Percentiles rank a stretch among this genome's conserved stretches.
Evolutionary conservation across 2,888 invertebrate genomes (phyloP).

Genomic region (Julus scanicus): DNA sequence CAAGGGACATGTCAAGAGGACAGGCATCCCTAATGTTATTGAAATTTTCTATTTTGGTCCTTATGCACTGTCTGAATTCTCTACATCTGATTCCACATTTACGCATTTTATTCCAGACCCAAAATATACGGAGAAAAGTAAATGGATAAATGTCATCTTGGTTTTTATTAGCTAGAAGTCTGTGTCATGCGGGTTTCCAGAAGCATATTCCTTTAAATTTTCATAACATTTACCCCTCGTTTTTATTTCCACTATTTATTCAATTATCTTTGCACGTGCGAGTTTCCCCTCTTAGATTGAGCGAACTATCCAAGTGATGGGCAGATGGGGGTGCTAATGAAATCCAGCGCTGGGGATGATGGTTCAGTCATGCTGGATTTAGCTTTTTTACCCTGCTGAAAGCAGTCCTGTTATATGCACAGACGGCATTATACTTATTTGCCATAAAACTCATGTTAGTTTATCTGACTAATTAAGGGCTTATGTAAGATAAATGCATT

Average conservation of each 20-base stretch:
- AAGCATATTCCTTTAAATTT: background rate
- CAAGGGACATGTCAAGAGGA: background rate
- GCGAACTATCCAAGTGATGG: background rate
- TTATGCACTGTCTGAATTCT: background rate
- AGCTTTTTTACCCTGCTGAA: background rate
- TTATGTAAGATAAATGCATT: no score
- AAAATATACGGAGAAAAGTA: background rate
- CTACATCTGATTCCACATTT: background rate
- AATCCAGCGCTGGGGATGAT: background rate
- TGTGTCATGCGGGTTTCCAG: background rate
- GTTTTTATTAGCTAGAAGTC: background rate
- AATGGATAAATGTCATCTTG: slow-evolving; percentile 39
- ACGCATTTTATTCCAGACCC: background rate
- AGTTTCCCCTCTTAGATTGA: slow-evolving; percentile 5
- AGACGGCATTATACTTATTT: no score
- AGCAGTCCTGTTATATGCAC: no score
- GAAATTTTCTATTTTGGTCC: background rate
- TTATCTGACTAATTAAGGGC: no score
- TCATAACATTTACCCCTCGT: slow-evolving; percentile 31
- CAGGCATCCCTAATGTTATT: background rate
- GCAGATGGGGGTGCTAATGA: slow-evolving; percentile 22
- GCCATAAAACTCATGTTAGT: no score
- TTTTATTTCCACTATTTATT: slow-evolving; percentile 30
- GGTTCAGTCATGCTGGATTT: background rate
- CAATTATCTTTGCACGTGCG: slow-evolving; percentile 18